Evolutionary conservation across 2,888 invertebrate species (phyloP).

Genomic region (Pseudococcus viburni): DNA sequence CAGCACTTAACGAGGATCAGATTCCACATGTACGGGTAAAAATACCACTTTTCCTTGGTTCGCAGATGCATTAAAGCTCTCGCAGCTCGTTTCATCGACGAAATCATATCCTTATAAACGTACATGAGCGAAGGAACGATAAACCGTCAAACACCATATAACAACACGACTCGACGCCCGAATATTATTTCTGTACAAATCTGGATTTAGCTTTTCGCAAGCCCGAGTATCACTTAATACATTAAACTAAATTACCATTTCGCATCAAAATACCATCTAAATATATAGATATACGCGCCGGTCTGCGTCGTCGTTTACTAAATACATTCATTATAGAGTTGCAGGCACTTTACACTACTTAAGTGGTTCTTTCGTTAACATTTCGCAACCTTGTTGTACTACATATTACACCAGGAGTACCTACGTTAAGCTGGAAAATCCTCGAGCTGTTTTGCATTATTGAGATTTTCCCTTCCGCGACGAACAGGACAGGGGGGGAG

Average conservation of each 20-base stretch:
- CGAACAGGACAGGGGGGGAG: background rate
- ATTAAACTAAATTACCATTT: conserved; percentile 58
- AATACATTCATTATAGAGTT: conserved; percentile 56
- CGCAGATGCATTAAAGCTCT: conserved; percentile 25
- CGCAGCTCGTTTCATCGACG: conserved; percentile 27
- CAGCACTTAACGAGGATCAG: conserved; percentile 22
- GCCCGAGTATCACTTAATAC: conserved; percentile 57
- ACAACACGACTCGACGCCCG: conserved; percentile 35
- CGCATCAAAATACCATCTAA: conserved; percentile 34
- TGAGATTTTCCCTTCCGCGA: background rate
- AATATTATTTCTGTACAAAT: conserved; percentile 44
- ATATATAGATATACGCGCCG: background rate
- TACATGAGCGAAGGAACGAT: background rate
- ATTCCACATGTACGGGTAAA: background rate
- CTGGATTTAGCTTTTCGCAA: conserved; percentile 37
- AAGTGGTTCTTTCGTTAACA: conserved; percentile 53
- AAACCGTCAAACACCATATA: conserved; percentile 48
- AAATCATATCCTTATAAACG: background rate
- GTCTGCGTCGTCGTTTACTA: conserved; percentile 20
- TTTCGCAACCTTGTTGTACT: conserved; percentile 45
- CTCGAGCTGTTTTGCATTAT: conserved; percentile 30
- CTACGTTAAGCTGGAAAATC: background rate
- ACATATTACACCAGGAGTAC: background rate
- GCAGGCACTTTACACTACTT: conserved; percentile 38
- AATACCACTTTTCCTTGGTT: background rate